A percentile compares a stretch with the other conserved stretches of the same genome.
Evolutionary conservation across 2,888 invertebrate species (phyloP).

Genomic region (Aleiodes alternator): DNA sequence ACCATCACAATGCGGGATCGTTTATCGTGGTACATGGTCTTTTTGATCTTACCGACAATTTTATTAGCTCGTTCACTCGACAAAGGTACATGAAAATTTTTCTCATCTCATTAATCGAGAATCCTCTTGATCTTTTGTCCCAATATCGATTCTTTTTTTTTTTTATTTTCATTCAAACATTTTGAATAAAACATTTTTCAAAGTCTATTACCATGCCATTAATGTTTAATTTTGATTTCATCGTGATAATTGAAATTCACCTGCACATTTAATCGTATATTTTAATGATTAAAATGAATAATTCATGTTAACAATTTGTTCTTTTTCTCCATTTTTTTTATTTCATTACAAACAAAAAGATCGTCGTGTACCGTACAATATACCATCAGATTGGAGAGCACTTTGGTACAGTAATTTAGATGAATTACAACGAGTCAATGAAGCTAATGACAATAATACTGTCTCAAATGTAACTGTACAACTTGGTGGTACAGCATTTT

Average conservation of each 20-base stretch:
- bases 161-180: no score
- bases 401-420: conserved; percentile 74
- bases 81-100: conserved; percentile 65
- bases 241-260: no score
- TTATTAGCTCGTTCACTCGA: conserved; percentile 74
- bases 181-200: no score
- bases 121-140: no score
- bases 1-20: conserved; percentile 74
- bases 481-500: conserved; percentile 86
- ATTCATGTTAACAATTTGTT: conserved; percentile 11
- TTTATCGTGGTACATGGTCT: conserved; percentile 75
- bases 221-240: no score
- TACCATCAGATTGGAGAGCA: conserved; percentile 73
- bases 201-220: no score
- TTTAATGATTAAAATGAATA: conserved; percentile 15
- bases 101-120: neutral
- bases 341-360: conserved; percentile 57
- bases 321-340: conserved; percentile 15
- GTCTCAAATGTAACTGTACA: conserved; percentile 86
- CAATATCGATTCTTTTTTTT: no score
- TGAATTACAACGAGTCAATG: conserved; percentile 73
- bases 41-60: conserved; percentile 74
- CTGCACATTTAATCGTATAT: no score
- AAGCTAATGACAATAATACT: conserved; percentile 83
- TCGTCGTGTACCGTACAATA: conserved; percentile 72